Conservation (phyloP, 2,797 vertebrate genomes). For the Eulemur rubriventer region DNA sequence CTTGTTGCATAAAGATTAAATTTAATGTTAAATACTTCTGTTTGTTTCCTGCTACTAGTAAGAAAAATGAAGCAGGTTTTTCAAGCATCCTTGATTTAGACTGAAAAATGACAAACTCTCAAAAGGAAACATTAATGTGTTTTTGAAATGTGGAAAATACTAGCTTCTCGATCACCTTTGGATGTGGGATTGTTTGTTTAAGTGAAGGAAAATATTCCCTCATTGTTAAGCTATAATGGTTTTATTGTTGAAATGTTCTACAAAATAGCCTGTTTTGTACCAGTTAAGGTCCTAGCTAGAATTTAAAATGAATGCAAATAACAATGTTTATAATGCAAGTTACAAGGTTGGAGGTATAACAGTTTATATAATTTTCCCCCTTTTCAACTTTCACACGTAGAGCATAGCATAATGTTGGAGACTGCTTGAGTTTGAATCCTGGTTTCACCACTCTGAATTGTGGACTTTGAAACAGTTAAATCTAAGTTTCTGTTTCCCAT, state of each 20-base stretch:
- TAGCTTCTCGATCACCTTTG: background rate
- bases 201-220: slow-evolving; percentile 1
- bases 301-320: slow-evolving; percentile 49
- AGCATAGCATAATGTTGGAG: background rate
- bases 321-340: background rate
- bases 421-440: background rate
- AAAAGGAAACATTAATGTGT: background rate
- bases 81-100: background rate
- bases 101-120: background rate
- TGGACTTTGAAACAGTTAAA: background rate
- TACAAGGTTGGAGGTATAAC: background rate
- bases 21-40: background rate
- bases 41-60: background rate
- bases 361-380: slow-evolving; percentile 28
- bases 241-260: slow-evolving; percentile 19
- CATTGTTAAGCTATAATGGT: background rate
- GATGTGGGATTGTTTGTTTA: background rate
- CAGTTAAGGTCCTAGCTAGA: background rate
- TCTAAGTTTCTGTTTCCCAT: slow-evolving; percentile 10
- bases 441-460: background rate
- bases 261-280: background rate
- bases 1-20: background rate
- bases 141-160: slow-evolving; percentile 14
- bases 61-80: background rate
- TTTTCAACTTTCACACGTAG: background rate